Percentiles rank a stretch among this genome's conserved stretches.
These are phyloP conservation scores for Apostichopus californicus DNA, from an alignment of 35 echinoderm and acorn worm species.

Conservation along the genomic window DNA sequence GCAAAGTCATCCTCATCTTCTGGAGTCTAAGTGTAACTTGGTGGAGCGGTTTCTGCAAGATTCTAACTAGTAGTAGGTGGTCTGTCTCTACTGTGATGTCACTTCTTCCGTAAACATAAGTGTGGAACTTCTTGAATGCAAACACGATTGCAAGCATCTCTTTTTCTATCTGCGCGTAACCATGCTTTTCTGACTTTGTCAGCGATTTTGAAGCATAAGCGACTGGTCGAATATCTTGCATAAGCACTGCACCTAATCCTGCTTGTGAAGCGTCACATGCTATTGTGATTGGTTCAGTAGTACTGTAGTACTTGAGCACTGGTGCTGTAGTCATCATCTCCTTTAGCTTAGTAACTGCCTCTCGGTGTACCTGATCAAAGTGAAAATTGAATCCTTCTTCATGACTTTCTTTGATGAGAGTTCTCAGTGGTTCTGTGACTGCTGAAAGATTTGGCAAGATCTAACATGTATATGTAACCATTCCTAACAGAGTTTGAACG, in stretches of 20 bases:
- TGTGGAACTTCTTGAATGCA: slow-evolving; percentile 53
- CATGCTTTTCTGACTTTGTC: slow-evolving; percentile 47
- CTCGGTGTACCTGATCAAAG: slow-evolving; percentile 33
- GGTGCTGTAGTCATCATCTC: slow-evolving; percentile 44
- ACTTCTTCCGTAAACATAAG: slow-evolving; percentile 48
- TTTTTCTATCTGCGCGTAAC: slow-evolving; percentile 59
- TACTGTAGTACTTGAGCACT: slow-evolving; percentile 54
- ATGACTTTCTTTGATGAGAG: slow-evolving; percentile 58
- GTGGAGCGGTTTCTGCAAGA: slow-evolving; percentile 71
- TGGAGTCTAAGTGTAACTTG: slow-evolving; percentile 56
- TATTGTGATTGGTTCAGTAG: slow-evolving; percentile 16
- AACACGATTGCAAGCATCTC: slow-evolving; percentile 55
- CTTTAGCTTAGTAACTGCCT: slow-evolving; percentile 40
- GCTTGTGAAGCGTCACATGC: slow-evolving; percentile 51
- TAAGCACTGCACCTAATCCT: slow-evolving; percentile 52
- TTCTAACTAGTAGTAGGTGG: slow-evolving; percentile 68
- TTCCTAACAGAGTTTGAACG: too few species aligned
- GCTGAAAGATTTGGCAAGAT: slow-evolving; percentile 72
- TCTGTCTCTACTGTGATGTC: slow-evolving; percentile 58
- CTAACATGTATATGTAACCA: slow-evolving; percentile 63
- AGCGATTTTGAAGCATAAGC: slow-evolving; percentile 56
- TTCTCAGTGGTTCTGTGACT: slow-evolving; percentile 61
- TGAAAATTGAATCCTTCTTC: slow-evolving; percentile 44
- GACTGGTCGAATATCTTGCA: slow-evolving; percentile 43
- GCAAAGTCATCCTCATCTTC: slow-evolving; percentile 47